Evolutionary conservation across 2,888 invertebrate genomes (phyloP).

Genomic region (Diogma glabrata): DNA sequence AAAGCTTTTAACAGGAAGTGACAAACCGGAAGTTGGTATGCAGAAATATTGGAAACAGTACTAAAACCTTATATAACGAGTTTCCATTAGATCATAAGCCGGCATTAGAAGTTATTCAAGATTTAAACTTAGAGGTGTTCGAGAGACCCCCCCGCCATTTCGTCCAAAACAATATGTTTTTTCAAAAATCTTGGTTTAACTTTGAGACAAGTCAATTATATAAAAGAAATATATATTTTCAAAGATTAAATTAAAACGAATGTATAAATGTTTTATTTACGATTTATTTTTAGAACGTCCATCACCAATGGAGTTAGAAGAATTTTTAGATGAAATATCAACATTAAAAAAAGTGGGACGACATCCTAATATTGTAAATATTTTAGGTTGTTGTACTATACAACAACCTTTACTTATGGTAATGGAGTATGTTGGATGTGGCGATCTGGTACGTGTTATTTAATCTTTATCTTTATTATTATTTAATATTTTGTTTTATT

Average conservation of each 20-base stretch:
- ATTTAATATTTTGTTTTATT: not conserved
- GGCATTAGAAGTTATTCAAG: too few relatives aligned
- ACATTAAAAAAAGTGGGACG: slow-evolving; percentile 65
- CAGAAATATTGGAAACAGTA: too few relatives aligned
- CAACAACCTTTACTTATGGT: slow-evolving; percentile 58
- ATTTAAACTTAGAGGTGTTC: too few relatives aligned
- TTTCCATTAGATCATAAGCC: too few relatives aligned
- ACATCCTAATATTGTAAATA: slow-evolving; percentile 62
- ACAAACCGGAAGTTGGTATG: too few relatives aligned
- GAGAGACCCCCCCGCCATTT: too few relatives aligned
- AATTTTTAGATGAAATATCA: slow-evolving; percentile 64
- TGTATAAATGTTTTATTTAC: slow-evolving; percentile 11
- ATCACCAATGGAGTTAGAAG: slow-evolving; percentile 47
- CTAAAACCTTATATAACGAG: too few relatives aligned
- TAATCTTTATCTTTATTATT: not conserved
- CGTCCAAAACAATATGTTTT: too few relatives aligned
- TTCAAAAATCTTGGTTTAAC: too few relatives aligned
- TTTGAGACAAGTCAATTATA: not conserved
- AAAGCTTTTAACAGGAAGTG: too few relatives aligned
- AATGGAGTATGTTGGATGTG: slow-evolving; percentile 67
- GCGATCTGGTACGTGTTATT: slow-evolving; percentile 53
- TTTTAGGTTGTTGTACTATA: slow-evolving; percentile 60
- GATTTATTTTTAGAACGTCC: slow-evolving; percentile 44
- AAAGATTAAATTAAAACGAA: slow-evolving; percentile 6
- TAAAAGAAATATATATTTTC: not conserved